A percentile compares a stretch with the other conserved stretches of the same genome.
phyloP scores from a whole-genome alignment of 1,140 invertebrate species.

The Drosophila lini region DNA sequence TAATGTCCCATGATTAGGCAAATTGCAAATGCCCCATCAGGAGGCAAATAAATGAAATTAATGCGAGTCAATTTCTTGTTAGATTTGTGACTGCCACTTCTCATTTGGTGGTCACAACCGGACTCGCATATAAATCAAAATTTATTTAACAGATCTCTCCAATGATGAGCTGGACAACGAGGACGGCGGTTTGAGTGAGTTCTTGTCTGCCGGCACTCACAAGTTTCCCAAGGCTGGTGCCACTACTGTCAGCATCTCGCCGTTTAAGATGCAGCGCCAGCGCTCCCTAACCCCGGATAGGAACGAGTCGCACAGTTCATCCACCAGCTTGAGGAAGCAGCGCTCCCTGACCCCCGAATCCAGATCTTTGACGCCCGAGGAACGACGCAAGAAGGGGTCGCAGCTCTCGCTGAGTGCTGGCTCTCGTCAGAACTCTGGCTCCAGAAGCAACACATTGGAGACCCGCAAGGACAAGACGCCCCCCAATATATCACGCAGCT shows the following conservation, averaged over 20 bases:
- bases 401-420: slow-evolving; percentile 67
- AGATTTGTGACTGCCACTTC: not conserved
- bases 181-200: slow-evolving; percentile 70
- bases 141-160: slow-evolving; percentile 70
- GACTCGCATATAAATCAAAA: not conserved
- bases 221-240: slow-evolving; percentile 56
- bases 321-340: slow-evolving; percentile 77
- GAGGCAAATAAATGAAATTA: slow-evolving; percentile 7
- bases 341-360: slow-evolving; percentile 82
- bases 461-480: slow-evolving; percentile 72
- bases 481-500: slow-evolving; percentile 77
- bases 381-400: slow-evolving; percentile 77
- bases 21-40: slow-evolving; percentile 8
- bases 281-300: slow-evolving; percentile 78
- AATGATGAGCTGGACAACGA: slow-evolving; percentile 83
- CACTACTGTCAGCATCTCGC: slow-evolving; percentile 58
- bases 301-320: slow-evolving; percentile 81
- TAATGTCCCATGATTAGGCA: slow-evolving; percentile 14
- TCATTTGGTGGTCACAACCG: not conserved
- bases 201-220: slow-evolving; percentile 68
- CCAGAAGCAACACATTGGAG: slow-evolving; percentile 78
- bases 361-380: slow-evolving; percentile 77
- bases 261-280: slow-evolving; percentile 74
- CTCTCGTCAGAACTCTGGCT: slow-evolving; percentile 77
- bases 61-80: not conserved